A percentile compares a stretch with the other conserved stretches of the same genome.
Conservation (phyloP, 2,888 invertebrate genomes). For the Amblyjoppa fuscipennis region DNA sequence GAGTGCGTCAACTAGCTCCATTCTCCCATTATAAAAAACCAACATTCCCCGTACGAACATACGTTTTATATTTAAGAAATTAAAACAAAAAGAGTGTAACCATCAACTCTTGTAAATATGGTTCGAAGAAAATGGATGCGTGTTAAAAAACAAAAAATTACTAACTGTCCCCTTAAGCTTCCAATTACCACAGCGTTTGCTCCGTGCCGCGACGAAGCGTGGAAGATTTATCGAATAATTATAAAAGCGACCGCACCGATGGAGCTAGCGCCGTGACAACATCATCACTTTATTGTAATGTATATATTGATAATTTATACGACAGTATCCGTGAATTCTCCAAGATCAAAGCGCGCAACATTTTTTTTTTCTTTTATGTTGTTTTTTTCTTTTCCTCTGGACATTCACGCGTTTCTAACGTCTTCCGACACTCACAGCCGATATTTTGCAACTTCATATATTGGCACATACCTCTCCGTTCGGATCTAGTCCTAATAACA, state of each 20-base stretch:
- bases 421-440: slow-evolving; percentile 58
- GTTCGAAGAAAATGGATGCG: not conserved
- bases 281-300: slow-evolving; percentile 20
- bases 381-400: not conserved
- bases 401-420: slow-evolving; percentile 54
- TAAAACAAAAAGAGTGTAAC: not conserved
- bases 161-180: slow-evolving; percentile 1
- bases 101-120: not conserved
- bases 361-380: not conserved
- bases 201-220: slow-evolving; percentile 11
- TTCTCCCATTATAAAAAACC: slow-evolving; percentile 1
- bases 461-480: slow-evolving; percentile 60
- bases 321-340: not conserved
- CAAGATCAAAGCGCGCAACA: not conserved
- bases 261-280: not conserved
- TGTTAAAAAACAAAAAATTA: not conserved
- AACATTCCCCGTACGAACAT: not conserved
- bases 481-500: slow-evolving; percentile 62
- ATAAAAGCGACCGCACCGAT: slow-evolving; percentile 24
- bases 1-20: not conserved
- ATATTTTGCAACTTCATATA: slow-evolving; percentile 60
- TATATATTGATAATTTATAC: not conserved
- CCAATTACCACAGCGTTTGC: slow-evolving; percentile 9
- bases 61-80: not conserved
- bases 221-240: slow-evolving; percentile 46